Conservation (phyloP, 2,888 invertebrate genomes). For the Cinara cedri region DNA sequence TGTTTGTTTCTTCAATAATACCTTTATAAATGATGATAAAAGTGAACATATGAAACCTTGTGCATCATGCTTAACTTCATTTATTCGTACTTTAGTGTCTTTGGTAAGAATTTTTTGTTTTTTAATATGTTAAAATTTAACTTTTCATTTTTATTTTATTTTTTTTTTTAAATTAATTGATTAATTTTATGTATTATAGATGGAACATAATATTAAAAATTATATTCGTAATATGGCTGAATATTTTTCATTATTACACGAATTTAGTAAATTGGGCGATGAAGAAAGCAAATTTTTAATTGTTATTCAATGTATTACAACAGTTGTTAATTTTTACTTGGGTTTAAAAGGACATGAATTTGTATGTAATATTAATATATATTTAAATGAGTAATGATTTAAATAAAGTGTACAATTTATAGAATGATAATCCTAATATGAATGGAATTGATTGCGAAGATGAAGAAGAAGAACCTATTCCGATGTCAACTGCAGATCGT, state of each 20-base stretch:
- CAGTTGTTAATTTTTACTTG: constrained; percentile 90
- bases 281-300: constrained; percentile 89
- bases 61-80: constrained; percentile 88
- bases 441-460: constrained; percentile 62
- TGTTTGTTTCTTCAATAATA: constrained; percentile 34
- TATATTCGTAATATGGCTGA: constrained; percentile 68
- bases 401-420: constrained; percentile 23
- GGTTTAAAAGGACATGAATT: constrained; percentile 80
- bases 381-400: background rate
- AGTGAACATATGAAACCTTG: constrained; percentile 62
- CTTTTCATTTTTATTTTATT: constrained; percentile 16
- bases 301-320: constrained; percentile 84
- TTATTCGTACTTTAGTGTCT: constrained; percentile 85
- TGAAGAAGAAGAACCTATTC: constrained; percentile 70
- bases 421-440: constrained; percentile 46
- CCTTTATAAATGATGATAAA: constrained; percentile 35
- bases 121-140: background rate
- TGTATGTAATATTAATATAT: constrained; percentile 64
- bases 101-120: constrained; percentile 68
- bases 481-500: constrained; percentile 72
- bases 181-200: constrained; percentile 42
- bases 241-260: constrained; percentile 88
- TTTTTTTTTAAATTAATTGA: background rate
- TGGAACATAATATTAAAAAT: constrained; percentile 56
- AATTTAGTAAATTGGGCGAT: constrained; percentile 94